Base-by-base conservation (phyloP, 2,113 vertebrate genomes). In the Rhizomys pruinosus region DNA sequence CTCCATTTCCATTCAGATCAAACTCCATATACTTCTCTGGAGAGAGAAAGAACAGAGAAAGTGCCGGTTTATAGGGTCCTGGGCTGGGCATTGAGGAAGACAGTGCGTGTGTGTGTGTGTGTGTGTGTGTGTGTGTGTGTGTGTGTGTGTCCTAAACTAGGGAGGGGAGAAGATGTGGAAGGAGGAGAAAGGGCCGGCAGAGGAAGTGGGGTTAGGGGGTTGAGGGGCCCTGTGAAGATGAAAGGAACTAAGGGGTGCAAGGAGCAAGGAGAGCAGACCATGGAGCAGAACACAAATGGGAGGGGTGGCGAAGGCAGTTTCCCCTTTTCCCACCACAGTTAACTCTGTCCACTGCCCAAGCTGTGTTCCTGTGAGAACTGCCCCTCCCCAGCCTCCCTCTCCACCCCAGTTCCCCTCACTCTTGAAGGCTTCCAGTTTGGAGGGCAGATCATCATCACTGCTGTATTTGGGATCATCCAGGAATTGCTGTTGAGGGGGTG, bases 11-110 rank as follows among this genome's bases (percentile, higher is more conserved):
- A 8, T 99, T 98, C 7, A 98, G 98, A 97, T 99, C 98, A 96
- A 99, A 99, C 77, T 99, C 98, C 98, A 99, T 98, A 96, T 98
- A 99, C 96, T 99, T 99, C 55, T 98, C 99, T 99, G 96, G 52
- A 25, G 44, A 82, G 42, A 22, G 61, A 96, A 39, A 87, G 64
- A 92, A 77, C 52, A 61, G 32, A 57, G 59, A 34, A 13, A 89
- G 61, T 6, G 5, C 42, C 73, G 63, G 68, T 57, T 87, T 32
- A 11, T 91, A 66, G 86, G 11, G 73, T n/a, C 34, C 23, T 25
- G 79, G 47, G 37, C 55, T 52, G 74, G n/a, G 8, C n/a, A 27
- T 8, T 77, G 73, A 87, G 77, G 59, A 78, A 47, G 68, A 68
- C 76, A 4, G 27, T 44, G n/a, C 42, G n/a, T n/a, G n/a, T n/a